Conservation (phyloP, 2,888 invertebrate genomes). For the Rhogogaster chlorosoma region DNA sequence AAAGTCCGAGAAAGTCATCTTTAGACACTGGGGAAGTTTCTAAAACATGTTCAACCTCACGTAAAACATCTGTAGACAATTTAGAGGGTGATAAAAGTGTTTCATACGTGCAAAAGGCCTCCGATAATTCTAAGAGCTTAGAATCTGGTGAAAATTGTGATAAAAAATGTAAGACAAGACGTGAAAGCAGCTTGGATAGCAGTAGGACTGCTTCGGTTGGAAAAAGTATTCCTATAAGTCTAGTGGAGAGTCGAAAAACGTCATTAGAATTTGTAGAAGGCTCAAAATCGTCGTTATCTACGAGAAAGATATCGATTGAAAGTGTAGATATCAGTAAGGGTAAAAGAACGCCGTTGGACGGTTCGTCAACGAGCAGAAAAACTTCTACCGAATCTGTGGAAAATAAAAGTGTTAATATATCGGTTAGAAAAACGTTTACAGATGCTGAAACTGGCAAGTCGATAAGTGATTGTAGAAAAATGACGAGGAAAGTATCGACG, state of each 20-base stretch:
- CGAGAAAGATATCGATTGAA: constrained; percentile 56
- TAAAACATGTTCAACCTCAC: constrained; percentile 47
- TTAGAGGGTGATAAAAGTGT: constrained; percentile 50
- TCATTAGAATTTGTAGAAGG: constrained; percentile 41
- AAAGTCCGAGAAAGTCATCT: constrained; percentile 30
- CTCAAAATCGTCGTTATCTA: constrained; percentile 52
- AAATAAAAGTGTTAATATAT: constrained; percentile 51
- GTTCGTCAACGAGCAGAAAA: constrained; percentile 51
- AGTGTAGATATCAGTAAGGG: constrained; percentile 54
- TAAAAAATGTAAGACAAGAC: constrained; percentile 42
- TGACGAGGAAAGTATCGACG: constrained; percentile 59
- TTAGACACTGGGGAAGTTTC: constrained; percentile 23
- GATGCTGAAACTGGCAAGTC: constrained; percentile 53
- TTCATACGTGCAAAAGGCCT: constrained; percentile 17
- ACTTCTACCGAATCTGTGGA: constrained; percentile 47
- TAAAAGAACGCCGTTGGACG: constrained; percentile 53
- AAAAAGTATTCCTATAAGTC: constrained; percentile 36
- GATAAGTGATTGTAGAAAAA: constrained; percentile 56
- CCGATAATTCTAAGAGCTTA: neutral
- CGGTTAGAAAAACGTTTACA: constrained; percentile 56
- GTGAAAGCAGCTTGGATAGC: constrained; percentile 43
- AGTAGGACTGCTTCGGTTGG: constrained; percentile 7
- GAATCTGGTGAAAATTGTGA: constrained; percentile 48
- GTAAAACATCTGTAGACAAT: constrained; percentile 56
- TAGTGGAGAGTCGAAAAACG: constrained; percentile 26